These are phyloP conservation scores for Apteryx mantelli DNA, from an alignment of 2,113 vertebrate species.

Conservation along the genomic window DNA sequence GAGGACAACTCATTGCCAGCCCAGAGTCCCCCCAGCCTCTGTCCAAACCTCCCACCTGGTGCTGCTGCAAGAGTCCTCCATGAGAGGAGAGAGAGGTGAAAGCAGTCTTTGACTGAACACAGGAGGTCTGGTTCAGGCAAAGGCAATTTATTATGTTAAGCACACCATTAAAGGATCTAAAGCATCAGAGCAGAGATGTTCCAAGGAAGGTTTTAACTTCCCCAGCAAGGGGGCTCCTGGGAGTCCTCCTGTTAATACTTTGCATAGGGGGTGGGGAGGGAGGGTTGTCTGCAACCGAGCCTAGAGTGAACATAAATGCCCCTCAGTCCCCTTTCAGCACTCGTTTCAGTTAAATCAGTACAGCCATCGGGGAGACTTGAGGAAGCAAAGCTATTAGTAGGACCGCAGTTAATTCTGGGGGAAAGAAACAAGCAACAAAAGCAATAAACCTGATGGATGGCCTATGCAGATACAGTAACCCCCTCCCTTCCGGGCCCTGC, in stretches of 20 bases:
- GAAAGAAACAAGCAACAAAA: slow-evolving; percentile 51
- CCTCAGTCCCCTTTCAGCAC: slow-evolving; percentile 6
- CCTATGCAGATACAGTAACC: slow-evolving; percentile 30
- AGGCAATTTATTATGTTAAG: slow-evolving; percentile 60
- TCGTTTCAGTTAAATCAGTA: slow-evolving; percentile 31
- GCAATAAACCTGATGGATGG: slow-evolving; percentile 59
- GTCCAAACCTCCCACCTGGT: background rate
- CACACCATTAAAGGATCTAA: slow-evolving; percentile 39
- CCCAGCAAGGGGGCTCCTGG: slow-evolving; percentile 37
- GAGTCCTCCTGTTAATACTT: slow-evolving; percentile 45
- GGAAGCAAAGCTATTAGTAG: slow-evolving; percentile 56
- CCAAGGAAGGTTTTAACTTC: slow-evolving; percentile 38
- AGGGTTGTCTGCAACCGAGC: slow-evolving; percentile 16
- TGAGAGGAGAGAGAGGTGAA: background rate
- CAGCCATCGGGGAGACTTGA: background rate
- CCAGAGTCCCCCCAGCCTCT: background rate
- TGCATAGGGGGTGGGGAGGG: background rate
- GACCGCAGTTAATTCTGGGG: slow-evolving; percentile 55
- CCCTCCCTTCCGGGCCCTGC: background rate
- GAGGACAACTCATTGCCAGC: background rate
- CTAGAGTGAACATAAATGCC: background rate
- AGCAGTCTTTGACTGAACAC: background rate
- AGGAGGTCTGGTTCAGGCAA: background rate
- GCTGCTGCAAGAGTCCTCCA: background rate
- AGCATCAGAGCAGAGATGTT: slow-evolving; percentile 33